Percentiles rank a stretch among this genome's conserved stretches.
Evolutionary conservation across 2,888 invertebrate genomes (phyloP).

Genomic region (Zhuqinia jingwanae): DNA sequence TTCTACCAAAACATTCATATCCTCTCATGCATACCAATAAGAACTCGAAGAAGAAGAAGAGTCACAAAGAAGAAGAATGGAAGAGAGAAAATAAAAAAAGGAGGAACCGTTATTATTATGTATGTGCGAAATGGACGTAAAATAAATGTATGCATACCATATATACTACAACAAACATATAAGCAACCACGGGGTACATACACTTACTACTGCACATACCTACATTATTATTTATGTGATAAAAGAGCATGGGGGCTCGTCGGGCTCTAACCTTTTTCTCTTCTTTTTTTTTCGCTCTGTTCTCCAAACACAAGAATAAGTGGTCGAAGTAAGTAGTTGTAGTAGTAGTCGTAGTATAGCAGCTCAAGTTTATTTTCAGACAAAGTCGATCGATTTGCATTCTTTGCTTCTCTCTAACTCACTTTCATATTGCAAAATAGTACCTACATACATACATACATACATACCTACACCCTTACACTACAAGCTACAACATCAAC

Average conservation of each 20-base stretch:
- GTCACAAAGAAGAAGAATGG: background rate
- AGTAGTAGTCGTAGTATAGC: no score
- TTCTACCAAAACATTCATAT: constrained; percentile 43
- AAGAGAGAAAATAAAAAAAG: constrained; percentile 9
- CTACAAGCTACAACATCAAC: no score
- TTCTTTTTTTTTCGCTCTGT: background rate
- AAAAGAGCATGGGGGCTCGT: constrained; percentile 47
- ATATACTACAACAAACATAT: background rate
- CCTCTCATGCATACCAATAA: constrained; percentile 45
- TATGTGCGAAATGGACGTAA: constrained; percentile 46
- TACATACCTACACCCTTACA: background rate
- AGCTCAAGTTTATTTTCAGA: constrained; percentile 64
- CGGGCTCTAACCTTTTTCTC: constrained; percentile 51
- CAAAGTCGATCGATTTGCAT: constrained; percentile 64
- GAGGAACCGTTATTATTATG: constrained; percentile 22
- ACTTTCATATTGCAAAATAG: constrained; percentile 8
- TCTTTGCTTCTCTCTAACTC: constrained; percentile 31
- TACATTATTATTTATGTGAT: constrained; percentile 62
- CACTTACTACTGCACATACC: no score
- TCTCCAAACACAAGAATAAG: constrained; percentile 23
- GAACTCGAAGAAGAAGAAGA: constrained; percentile 15
- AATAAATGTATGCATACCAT: constrained; percentile 45
- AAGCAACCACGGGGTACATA: no score
- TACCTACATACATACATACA: background rate
- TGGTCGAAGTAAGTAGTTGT: no score